Conservation (phyloP, 2,113 vertebrate species). For the Leptodactylus fuscus region DNA sequence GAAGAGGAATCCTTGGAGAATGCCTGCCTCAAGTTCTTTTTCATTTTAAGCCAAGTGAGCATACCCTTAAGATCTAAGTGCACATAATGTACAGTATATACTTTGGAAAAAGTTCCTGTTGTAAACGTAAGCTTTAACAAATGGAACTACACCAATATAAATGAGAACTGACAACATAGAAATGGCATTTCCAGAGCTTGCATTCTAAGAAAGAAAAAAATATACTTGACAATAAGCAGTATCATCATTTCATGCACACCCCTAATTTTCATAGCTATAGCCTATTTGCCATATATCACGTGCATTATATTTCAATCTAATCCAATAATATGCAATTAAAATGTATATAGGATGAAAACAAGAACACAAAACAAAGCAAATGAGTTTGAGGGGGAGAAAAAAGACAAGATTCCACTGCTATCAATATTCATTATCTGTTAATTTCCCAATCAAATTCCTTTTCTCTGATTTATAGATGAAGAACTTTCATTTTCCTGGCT, state of each 20-base stretch:
- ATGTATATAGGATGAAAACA: neutral
- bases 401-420: neutral
- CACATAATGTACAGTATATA: too few species aligned
- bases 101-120: too few species aligned
- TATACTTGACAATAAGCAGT: neutral
- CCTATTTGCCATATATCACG: neutral
- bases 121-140: neutral
- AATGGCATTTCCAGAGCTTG: neutral
- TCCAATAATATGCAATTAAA: neutral
- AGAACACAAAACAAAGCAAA: neutral
- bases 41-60: too few species aligned
- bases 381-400: constrained; percentile 22
- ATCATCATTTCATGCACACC: neutral
- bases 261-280: neutral
- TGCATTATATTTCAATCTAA: neutral
- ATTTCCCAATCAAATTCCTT: constrained; percentile 52
- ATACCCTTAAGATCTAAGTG: too few species aligned
- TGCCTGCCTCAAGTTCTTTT: too few species aligned
- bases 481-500: constrained; percentile 57
- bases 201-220: neutral
- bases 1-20: too few species aligned
- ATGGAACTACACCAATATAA: neutral
- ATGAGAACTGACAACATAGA: neutral
- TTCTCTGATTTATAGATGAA: constrained; percentile 55
- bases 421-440: constrained; percentile 60